Evolutionary conservation across 2,113 vertebrate species (phyloP).

Genomic region (Tupaia tana): DNA sequence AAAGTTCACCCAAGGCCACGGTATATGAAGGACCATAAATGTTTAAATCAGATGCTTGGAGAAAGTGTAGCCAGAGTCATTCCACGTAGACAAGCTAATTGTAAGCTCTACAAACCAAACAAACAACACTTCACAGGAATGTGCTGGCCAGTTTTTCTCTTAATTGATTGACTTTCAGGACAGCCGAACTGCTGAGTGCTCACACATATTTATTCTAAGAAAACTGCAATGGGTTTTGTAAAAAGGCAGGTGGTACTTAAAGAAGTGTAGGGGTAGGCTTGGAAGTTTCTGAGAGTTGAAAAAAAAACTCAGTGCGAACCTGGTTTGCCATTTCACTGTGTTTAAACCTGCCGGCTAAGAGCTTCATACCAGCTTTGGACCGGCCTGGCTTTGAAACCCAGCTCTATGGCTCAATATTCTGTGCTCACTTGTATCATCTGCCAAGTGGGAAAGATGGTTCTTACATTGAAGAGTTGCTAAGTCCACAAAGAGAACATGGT

Average conservation of each 20-base stretch:
- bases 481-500: rapidly evolving
- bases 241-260: not conserved
- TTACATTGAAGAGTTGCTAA: not conserved
- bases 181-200: slow-evolving; percentile 77
- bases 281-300: slow-evolving; percentile 59
- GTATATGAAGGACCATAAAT: slow-evolving; percentile 65
- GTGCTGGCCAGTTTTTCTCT: slow-evolving; percentile 73
- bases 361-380: not conserved
- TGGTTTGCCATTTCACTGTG: not conserved
- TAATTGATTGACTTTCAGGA: slow-evolving; percentile 80
- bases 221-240: slow-evolving; percentile 66
- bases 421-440: not conserved
- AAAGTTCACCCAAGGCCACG: slow-evolving; percentile 70
- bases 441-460: not conserved
- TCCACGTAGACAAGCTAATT: slow-evolving; percentile 79
- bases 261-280: not conserved
- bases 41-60: slow-evolving; percentile 78
- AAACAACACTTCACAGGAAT: slow-evolving; percentile 58
- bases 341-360: not conserved
- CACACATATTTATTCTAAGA: slow-evolving; percentile 80
- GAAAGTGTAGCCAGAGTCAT: slow-evolving; percentile 78
- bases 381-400: not conserved
- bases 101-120: slow-evolving; percentile 73
- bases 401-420: not conserved
- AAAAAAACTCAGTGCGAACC: slow-evolving; percentile 31